Percentiles rank a stretch among this genome's conserved stretches.
Evolutionary conservation across 2,888 invertebrate genomes (phyloP).

Genomic region (Dicycla oo): DNA sequence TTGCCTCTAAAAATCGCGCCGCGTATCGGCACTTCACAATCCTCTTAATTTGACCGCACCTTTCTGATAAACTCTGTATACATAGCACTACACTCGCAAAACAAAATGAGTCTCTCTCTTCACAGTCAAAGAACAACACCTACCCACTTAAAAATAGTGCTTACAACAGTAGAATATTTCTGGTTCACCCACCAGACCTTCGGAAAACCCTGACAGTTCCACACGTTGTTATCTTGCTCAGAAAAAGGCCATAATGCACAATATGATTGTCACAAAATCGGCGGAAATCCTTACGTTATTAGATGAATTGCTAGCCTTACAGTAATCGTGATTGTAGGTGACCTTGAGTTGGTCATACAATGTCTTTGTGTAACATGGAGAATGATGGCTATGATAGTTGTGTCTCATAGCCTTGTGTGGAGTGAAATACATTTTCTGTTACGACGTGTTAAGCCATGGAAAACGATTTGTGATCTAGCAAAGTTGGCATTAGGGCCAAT

Average conservation of each 20-base stretch:
- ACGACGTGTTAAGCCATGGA: background rate
- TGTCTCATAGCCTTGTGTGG: constrained; percentile 11
- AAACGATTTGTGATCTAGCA: background rate
- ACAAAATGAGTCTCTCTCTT: background rate
- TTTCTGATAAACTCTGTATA: too few species aligned
- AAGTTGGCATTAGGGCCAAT: background rate
- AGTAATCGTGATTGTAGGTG: constrained; percentile 7
- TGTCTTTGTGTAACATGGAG: constrained; percentile 24
- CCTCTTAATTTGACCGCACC: too few species aligned
- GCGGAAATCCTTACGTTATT: constrained; percentile 55
- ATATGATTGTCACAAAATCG: constrained; percentile 34
- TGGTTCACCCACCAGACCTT: constrained; percentile 26
- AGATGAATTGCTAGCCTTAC: constrained; percentile 43
- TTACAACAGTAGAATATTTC: background rate
- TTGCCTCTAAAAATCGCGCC: too few species aligned
- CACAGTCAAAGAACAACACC: background rate
- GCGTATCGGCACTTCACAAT: too few species aligned
- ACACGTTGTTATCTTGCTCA: background rate
- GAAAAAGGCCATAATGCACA: constrained; percentile 21
- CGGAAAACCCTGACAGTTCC: constrained; percentile 29
- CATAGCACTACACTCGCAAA: background rate
- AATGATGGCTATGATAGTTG: too few species aligned
- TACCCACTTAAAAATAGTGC: background rate
- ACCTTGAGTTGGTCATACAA: constrained; percentile 38
- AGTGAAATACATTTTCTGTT: constrained; percentile 7